Evolutionary conservation across 2,888 invertebrate species (phyloP), one percentile per base, ranked within the genome.

Genomic region (Lepas anatifera): DNA sequence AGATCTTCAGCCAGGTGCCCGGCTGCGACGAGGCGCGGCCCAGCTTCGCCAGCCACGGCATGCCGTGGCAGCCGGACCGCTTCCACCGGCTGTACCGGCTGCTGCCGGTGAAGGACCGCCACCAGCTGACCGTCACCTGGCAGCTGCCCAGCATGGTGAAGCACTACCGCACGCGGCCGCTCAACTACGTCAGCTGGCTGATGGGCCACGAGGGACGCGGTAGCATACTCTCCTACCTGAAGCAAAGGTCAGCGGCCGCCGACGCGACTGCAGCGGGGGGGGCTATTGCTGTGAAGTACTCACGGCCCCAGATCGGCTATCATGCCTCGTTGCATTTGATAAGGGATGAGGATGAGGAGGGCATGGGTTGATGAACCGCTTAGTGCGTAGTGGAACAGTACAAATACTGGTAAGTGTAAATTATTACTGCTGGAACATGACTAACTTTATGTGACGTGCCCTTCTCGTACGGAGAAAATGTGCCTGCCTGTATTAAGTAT

Each of bases 161-260:
- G 72, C 81, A 88, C 72, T 94, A 92, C 78, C 85, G 86, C 78
- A 84, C 83, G 27, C 91, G 91, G 78, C 90, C 92, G 0, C 85
- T 89, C 72, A 85, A 88, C 74, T 90, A 90, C 77, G 80, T 95
- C 7, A 86, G 89, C 0, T 87, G 86, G 79, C 79, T 95, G n/a
- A 80, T 95, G 7, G 92, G 90, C 0, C 89, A 94, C 78, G 93
- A 95, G 79, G 94, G 94, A 1, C 86, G 86, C 76, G 92, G 91
- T 70, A 91, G 91, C 74, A 80, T 93, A n/a, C 84, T 90, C 3
- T 87, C 89, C 0, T 90, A 87, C 77, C 81, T 93, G 32, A 84
- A 88, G 71, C 86, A 87, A 76, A 89, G 87, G 87, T 87, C 78
- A 79, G 81, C 80, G 25, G 32, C 29, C n/a, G n/a, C n/a, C n/a